Evolutionary conservation across 2,797 vertebrate species (phyloP), one percentile per base, ranked within the genome.

Genomic region (Poecilia velifera): DNA sequence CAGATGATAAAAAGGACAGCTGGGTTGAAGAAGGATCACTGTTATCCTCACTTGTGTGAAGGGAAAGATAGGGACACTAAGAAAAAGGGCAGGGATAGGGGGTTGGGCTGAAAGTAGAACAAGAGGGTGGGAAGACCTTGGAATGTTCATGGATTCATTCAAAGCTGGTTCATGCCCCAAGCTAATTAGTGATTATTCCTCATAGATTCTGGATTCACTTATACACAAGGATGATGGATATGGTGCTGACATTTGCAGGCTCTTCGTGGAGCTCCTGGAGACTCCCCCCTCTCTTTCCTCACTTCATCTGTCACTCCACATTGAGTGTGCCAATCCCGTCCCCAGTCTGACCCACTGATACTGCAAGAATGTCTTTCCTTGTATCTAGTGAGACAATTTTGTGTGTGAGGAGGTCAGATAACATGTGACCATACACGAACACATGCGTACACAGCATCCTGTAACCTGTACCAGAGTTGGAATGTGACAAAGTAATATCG

Each of bases 171-270:
- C 93, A 92, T 91, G 91, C 88, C 91, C 89, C 57, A 64, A 64
- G 84, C 93, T 95, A 94, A 95, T 95, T 93, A 94, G 89, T 79
- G 62, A 95, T 92, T 92, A 92, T 89, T 82, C 90, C 90, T 91
- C 91, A 89, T 90, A 90, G 85, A 84, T 90, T 84, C 91, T 90
- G 92, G 89, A 80, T 93, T 88, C 84, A 82, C 91, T 92, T 93
- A 92, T 94, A 92, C 88, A 81, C 72, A 0, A 86, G 81, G 86
- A 88, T 92, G 92, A 93, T 86, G 90, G 93, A 93, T 91, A 75
- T 82, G 89, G 91, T 89, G 93, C 84, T 94, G 94, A 94, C 90
- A 90, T 89, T 86, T 86, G 84, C 83, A 87, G 85, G 87, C 90
- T 88, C 86, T 83, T 79, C 81, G 84, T 76, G 86, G 81, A 57